Base-by-base conservation (phyloP, 1,140 invertebrate species). In the Tribolium madens region DNA sequence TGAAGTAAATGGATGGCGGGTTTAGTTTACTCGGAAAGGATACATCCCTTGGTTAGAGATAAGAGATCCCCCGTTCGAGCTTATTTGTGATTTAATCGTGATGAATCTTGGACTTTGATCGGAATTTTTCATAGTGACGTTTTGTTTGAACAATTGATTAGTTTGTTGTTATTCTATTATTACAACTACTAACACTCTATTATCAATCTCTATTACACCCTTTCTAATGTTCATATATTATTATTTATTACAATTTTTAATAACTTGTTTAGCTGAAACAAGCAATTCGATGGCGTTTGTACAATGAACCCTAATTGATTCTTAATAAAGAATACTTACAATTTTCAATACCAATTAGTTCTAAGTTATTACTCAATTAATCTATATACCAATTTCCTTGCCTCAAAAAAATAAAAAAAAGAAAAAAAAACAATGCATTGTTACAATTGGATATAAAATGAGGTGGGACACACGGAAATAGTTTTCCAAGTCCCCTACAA, bases 1-100 rank as follows among this genome's bases (percentile, higher is more conserved):
- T 64, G 57, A 64, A 64, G 57, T 64, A 64, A 64, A 64, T 64
- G 57, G 57, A 64, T 31, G 57, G 57, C 57, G 57, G 57, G 57
- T 64, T 64, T 33, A 64, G 21, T 64, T 64, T 64, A 64, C 57
- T 64, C 57, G 57, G 68, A 72, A 18, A 33, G 50, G 70, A 72
- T 72, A 52, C 70, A 72, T 15, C 70, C 70, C 70, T 72, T 72
- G 70, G 70, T 72, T 64, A 64, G 57, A 64, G 57, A 64, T 64
- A 64, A n/a, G n/a, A n/a, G 57, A 9, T 10, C 57, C 36, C 57
- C 57, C 17, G 21, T 26, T 26, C 53, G 53, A 60, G 53, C 53
- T 60, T 21, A 33, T 33, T 64, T 13, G 57, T 64, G 57, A 64
- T 33, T 64, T 13, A 36, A 18, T 57, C 52, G 6, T 57, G 52